Evolutionary conservation across 2,797 vertebrate species (phyloP), one percentile per base, ranked within the genome.

Genomic region (Myoxocephalus aenaeus): DNA sequence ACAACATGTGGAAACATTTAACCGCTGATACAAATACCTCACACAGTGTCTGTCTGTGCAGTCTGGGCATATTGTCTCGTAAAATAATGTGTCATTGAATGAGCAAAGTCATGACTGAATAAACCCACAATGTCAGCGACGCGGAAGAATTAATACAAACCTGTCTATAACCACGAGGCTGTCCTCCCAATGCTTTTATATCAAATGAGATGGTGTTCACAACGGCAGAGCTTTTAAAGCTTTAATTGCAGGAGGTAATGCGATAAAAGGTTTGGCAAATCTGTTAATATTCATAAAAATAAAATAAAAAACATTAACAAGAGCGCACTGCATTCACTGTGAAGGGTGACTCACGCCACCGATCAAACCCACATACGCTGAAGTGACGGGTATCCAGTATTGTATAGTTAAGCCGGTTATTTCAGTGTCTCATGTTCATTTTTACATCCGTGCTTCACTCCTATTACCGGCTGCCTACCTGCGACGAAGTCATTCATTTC

Each of bases 141-240:
- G 22, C 68, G 13, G 20, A 20, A n/a, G 36, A 72, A 62, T 79
- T 36, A 73, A 79, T 65, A 48, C 65, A 79, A 4, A 44, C 20
- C 22, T 56, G 70, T 82, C 13, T 29, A 18, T 50, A 64, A 34
- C 15, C 11, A 44, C 3, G 34, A 77, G 20, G 53, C 46, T 13
- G 38, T 40, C 18, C 40, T 79, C 64, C 22, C 17, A 7, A 32
- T 38, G 48, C 27, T 57, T 77, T 76, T 36, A 58, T 9, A 57
- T 77, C 12, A 78, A 79, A 80, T 68, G 58, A 80, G 61, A 83
- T 66, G 8, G 29, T 20, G 48, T 44, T 72, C 10, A 66, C 44
- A 82, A 50, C 20, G 10, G 44, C 27, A 32, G 5, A 14, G 62
- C 54, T 72, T 69, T 75, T 29, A 46, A 44, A 61, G 53, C 58